Evolutionary conservation across 2,797 vertebrate genomes (phyloP), one percentile per base, ranked within the genome.

Genomic region (Loris lydekkerianus): DNA sequence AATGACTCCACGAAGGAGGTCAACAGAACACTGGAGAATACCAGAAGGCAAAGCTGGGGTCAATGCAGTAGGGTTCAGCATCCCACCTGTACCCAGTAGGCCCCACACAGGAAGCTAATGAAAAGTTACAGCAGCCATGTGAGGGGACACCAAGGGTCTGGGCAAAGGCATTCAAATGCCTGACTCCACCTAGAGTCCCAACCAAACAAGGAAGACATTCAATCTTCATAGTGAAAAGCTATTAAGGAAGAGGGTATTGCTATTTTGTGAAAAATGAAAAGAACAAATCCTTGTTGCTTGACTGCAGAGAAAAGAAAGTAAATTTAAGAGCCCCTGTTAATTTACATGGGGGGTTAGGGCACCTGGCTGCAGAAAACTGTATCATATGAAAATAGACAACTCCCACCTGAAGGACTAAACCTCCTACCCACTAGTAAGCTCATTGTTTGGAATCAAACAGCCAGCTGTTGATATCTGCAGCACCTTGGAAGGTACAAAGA

Each of bases 281-380:
- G 29, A 95, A 63, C 53, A 83, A 76, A 82, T 49, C 23, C 56
- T 83, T 78, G 43, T 77, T 61, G 90, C 56, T 43, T 83, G 46
- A 76, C n/a, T 10, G 14, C 2, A 58, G 17, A 65, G 25, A 10
- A 29, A 78, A 37, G 76, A 85, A 65, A 61, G 56, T 56, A 65
- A 43, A 73, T 18, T 49, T 10, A 18, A 73, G 82, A 61, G 29
- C 43, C 21, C 27, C 37, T 40, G 3, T 53, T 34, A 27, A 87
- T 65, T 82, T 49, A 29, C 9, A 34, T 46, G 34, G 27, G 56
- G 65, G 43, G 43, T 70, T 34, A 81, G 65, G n/a, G 53, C 29
- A 67, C 58, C 46, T 67, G 73, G 65, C 49, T 63, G 10, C 72
- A 60, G 61, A 89, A 4, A 2, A 27, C 7, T 5, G 25, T 34